Conservation (phyloP, 1,140 invertebrate genomes). For the Prorops nasuta region DNA sequence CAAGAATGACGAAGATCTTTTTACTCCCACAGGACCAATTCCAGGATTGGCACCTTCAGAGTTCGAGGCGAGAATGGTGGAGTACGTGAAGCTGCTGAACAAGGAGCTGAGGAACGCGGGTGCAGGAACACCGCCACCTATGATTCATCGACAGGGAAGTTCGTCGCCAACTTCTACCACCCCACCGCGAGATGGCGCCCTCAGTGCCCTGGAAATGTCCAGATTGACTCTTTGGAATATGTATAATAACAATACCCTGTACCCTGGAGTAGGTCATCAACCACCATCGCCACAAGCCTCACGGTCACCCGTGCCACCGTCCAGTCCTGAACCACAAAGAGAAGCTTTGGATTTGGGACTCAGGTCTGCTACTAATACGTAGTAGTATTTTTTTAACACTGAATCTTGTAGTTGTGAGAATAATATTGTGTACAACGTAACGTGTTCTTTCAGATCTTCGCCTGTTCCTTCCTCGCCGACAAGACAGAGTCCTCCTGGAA, state of each 20-base stretch:
- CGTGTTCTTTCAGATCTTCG: slow-evolving; percentile 33
- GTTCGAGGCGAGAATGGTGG: slow-evolving; percentile 73
- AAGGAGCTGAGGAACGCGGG: slow-evolving; percentile 54
- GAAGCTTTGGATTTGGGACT: slow-evolving; percentile 64
- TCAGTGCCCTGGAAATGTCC: slow-evolving; percentile 72
- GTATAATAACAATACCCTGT: slow-evolving; percentile 65
- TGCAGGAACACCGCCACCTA: slow-evolving; percentile 49
- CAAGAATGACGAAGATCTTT: too few species aligned
- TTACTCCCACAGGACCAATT: too few species aligned
- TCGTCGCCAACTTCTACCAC: slow-evolving; percentile 60
- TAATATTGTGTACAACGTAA: neutral
- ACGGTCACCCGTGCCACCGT: slow-evolving; percentile 39
- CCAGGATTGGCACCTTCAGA: slow-evolving; percentile 65
- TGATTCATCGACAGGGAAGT: slow-evolving; percentile 55
- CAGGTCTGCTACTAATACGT: slow-evolving; percentile 30
- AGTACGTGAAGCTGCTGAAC: slow-evolving; percentile 72
- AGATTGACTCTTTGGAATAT: slow-evolving; percentile 79
- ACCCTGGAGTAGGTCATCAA: slow-evolving; percentile 34
- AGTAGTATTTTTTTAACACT: slow-evolving; percentile 2
- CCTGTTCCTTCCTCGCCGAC: slow-evolving; percentile 39
- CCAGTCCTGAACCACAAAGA: slow-evolving; percentile 58
- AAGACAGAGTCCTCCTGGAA: slow-evolving; percentile 35
- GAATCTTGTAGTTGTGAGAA: too few species aligned
- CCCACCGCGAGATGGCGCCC: slow-evolving; percentile 56
- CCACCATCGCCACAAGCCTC: slow-evolving; percentile 37